Evolutionary conservation across 2,888 invertebrate species (phyloP), one percentile per base, ranked within the genome.

Genomic region (Cryptus armator): DNA sequence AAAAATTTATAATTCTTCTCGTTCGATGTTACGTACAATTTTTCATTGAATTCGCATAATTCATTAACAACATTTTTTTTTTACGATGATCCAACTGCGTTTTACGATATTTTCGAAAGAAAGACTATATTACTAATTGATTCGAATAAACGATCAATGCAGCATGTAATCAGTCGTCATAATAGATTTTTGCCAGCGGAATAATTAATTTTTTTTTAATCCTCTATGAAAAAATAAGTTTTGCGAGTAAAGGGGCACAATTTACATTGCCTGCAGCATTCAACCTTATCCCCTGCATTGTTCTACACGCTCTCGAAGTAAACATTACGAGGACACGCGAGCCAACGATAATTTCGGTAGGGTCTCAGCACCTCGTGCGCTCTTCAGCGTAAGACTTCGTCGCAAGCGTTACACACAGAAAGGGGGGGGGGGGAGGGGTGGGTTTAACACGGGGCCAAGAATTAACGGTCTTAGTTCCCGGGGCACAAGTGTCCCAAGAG

Each of bases 401-500:
- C 85, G 87, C 88, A 71, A 83, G 68, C 78, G 78, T 77, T 70
- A 66, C 83, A 53, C 82, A 74, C 37, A 9, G 5, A 5, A 2
- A 3, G 37, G 74, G 62, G 68, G 37, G 66, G 19, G 64, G 32
- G 4, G 12, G 82, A 71, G 76, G 32, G 44, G 10, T 43, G 64
- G 32, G 37, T 72, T 84, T 68, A 68, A 75, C 86, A 86, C 83
- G 85, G 79, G 81, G 83, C 90, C 91, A 92, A 93, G 93, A 93
- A 93, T 93, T 93, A 93, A 93, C 93, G 93, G 93, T 93, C 92
- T 93, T 93, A 93, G 93, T 93, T 93, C 91, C 89, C 91, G 91
- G 67, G 74, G 91, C 93, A 90, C 93, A 92, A 93, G 92, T 93
- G 81, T 81, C 92, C 92, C 92, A 87, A 87, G 87, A 89, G 89